These are phyloP conservation scores for Xestoiulus laeticollis DNA, from an alignment of 2,888 invertebrate species.

Conservation along the genomic window DNA sequence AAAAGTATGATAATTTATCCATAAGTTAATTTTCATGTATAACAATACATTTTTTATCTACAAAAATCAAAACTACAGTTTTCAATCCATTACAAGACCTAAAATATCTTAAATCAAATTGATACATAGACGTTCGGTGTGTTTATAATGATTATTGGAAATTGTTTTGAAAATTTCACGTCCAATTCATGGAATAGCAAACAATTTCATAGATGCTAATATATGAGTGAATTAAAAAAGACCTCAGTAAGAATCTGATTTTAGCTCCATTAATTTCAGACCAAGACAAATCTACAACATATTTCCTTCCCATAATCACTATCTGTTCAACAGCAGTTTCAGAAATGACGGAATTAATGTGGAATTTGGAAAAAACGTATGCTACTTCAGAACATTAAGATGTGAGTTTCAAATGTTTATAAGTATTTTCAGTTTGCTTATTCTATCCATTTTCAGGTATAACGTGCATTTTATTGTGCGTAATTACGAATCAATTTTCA, in stretches of 20 bases:
- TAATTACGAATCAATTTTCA: slow-evolving; percentile 35
- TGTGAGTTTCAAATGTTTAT: neutral
- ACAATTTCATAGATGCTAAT: too few species aligned
- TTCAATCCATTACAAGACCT: too few species aligned
- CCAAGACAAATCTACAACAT: neutral
- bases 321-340: neutral
- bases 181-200: too few species aligned
- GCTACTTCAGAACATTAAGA: neutral
- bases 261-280: neutral
- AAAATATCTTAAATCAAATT: neutral
- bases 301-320: neutral
- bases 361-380: neutral
- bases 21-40: neutral
- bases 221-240: neutral
- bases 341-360: neutral
- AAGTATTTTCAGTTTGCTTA: neutral
- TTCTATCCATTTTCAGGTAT: slow-evolving; percentile 30
- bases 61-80: neutral
- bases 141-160: too few species aligned
- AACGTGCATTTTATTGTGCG: slow-evolving; percentile 27
- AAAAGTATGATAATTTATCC: neutral
- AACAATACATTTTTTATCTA: neutral
- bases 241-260: neutral
- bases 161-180: too few species aligned
- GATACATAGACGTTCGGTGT: too few species aligned